Evolutionary conservation across 2,888 invertebrate species (phyloP).

Genomic region (Arctia plantaginis): DNA sequence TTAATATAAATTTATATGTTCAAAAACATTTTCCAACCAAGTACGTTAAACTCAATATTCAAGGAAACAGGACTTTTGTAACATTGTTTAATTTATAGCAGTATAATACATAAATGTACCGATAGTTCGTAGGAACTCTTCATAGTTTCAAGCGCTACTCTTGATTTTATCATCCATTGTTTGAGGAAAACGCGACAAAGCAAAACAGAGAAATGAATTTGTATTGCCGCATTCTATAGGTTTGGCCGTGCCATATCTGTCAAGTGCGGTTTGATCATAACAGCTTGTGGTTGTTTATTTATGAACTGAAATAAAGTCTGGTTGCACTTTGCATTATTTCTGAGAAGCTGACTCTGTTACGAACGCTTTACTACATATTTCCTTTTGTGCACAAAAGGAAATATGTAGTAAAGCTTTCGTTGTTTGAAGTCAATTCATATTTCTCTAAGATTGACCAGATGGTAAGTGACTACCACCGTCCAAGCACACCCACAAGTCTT

Average conservation of each 20-base stretch:
- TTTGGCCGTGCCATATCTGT: conserved; percentile 42
- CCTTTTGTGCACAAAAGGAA: not conserved
- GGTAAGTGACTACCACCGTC: too few relatives aligned
- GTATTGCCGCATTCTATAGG: conserved; percentile 25
- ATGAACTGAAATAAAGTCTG: conserved; percentile 6
- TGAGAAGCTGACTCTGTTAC: not conserved
- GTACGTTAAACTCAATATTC: not conserved
- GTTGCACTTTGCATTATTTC: not conserved
- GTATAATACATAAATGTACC: not conserved
- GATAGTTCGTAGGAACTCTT: conserved; percentile 5
- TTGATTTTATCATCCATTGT: conserved; percentile 29
- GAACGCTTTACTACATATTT: too few relatives aligned
- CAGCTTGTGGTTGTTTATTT: conserved; percentile 2
- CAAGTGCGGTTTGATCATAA: conserved; percentile 15
- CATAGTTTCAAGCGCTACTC: conserved; percentile 20
- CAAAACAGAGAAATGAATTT: conserved; percentile 16
- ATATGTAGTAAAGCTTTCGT: not conserved
- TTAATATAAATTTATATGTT: not conserved
- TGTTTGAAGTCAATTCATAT: not conserved
- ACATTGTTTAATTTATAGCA: not conserved
- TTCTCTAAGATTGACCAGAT: too few relatives aligned
- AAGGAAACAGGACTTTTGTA: not conserved
- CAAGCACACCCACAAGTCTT: too few relatives aligned
- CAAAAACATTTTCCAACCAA: not conserved
- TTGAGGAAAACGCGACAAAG: conserved; percentile 10